These are phyloP conservation scores for Varanus komodoensis DNA, from an alignment of 2,113 vertebrate species.

Conservation along the genomic window DNA sequence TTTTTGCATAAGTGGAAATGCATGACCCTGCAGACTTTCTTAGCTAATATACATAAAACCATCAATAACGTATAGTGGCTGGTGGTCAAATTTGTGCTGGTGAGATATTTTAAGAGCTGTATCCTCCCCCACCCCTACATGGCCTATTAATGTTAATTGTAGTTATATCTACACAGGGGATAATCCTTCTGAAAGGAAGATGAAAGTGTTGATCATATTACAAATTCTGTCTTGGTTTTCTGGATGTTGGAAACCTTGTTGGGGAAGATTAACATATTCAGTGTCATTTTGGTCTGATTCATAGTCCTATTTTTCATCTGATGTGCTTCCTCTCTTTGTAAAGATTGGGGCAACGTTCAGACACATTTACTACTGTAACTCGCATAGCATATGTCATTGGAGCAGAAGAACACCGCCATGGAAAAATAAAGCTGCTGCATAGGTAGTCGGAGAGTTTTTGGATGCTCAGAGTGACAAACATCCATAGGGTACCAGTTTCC, in stretches of 20 bases:
- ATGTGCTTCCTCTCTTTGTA: neutral
- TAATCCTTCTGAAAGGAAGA: slow-evolving; percentile 15
- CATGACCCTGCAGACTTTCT: neutral
- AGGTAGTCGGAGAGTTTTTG: too few species aligned
- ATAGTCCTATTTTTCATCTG: slow-evolving; percentile 1
- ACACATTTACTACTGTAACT: neutral
- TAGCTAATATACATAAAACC: neutral
- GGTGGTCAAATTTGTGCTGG: slow-evolving; percentile 14
- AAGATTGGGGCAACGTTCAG: neutral
- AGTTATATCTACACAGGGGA: slow-evolving; percentile 13
- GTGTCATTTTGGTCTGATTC: neutral
- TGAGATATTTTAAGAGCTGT: neutral
- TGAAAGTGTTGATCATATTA: slow-evolving; percentile 9
- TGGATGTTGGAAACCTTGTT: neutral
- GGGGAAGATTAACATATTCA: slow-evolving; percentile 5
- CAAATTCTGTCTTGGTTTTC: slow-evolving; percentile 10
- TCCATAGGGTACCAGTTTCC: neutral
- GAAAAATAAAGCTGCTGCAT: neutral
- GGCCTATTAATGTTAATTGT: slow-evolving; percentile 28
- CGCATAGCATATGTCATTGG: neutral
- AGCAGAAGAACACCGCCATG: neutral
- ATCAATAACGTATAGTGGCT: slow-evolving; percentile 9
- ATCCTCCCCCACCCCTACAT: neutral
- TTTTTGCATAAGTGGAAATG: slow-evolving; percentile 4
- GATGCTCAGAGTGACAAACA: neutral